Evolutionary conservation across 2,888 invertebrate genomes (phyloP), one percentile per base, ranked within the genome.

Genomic region (Pyralis farinalis): DNA sequence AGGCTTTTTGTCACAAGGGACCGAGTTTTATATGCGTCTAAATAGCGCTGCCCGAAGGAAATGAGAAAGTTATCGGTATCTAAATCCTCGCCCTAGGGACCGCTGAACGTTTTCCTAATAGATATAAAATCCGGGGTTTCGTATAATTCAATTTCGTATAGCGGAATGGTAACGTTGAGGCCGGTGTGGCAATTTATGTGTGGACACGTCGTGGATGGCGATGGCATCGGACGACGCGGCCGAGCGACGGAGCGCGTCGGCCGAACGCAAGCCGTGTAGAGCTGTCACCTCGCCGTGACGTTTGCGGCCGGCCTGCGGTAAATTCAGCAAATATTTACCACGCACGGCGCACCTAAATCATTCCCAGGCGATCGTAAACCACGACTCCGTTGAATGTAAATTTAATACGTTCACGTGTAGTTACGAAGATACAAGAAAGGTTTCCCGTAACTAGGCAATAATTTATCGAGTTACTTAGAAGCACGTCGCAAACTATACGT

Each of bases 11-110:
- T 68, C 67, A 56, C 56, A 39, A 51, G 58, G 66, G 63, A 60
- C 49, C 46, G 53, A 60, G 63, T 71, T 72, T 71, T 71, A 71
- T 71, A 71, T 58, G 62, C 63, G 67, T 62, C 64, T 63, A 69
- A 71, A 71, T 71, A 71, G 73, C 64, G 71, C 62, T 68, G 67
- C 65, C 72, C 71, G 70, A 49, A 81, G 86, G 86, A 87, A 86
- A 85, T 85, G 84, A 81, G 80, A 82, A 86, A 81, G 82, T 85
- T 86, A 85, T 84, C 85, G 75, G 72, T 77, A 74, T 77, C 81
- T 77, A 81, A 85, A 85, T 79, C 84, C 78, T 71, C 62, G 63
- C 77, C 74, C 74, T 56, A 58, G 78, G 80, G 81, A 72, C 75
- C 65, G 77, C 63, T 69, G 71, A 75, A 64, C 73, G 77, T 74